phyloP scores from a whole-genome alignment of 1,140 invertebrate genomes.

The Drosophila repletoides region DNA sequence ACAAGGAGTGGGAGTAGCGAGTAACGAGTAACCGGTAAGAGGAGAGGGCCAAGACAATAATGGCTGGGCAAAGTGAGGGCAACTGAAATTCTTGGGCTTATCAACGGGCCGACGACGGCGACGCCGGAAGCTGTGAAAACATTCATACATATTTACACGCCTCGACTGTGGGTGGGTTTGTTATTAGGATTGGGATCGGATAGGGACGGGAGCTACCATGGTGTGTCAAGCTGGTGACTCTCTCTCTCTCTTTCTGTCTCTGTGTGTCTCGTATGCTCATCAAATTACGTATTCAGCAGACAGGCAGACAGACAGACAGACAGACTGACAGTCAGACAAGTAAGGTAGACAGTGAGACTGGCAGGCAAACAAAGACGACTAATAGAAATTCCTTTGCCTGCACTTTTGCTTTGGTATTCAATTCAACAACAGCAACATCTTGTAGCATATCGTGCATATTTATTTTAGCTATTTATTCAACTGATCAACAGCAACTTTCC shows the following conservation, averaged over 20 bases:
- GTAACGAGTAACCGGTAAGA: not conserved
- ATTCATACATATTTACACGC: conserved; percentile 76
- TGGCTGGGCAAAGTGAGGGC: conserved; percentile 49
- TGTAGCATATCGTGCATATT: not conserved
- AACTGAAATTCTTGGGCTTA: conserved; percentile 74
- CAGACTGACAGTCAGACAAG: conserved; percentile 19
- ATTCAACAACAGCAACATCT: conserved; percentile 11
- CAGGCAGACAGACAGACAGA: conserved; percentile 16
- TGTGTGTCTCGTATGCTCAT: conserved; percentile 53
- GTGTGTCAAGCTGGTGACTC: conserved; percentile 46
- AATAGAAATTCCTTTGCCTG: conserved; percentile 40
- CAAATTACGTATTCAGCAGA: conserved; percentile 70
- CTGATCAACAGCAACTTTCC: conserved; percentile 16
- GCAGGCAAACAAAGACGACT: conserved; percentile 28
- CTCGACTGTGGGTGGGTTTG: conserved; percentile 37
- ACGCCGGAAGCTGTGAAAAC: conserved; percentile 73
- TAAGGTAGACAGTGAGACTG: conserved; percentile 13
- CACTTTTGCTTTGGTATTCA: conserved; percentile 14
- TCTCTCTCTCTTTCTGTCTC: too few relatives aligned
- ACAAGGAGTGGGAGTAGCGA: not conserved
- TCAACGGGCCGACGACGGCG: conserved; percentile 63
- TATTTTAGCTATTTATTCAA: conserved; percentile 24
- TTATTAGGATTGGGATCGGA: not conserved
- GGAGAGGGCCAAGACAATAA: conserved; percentile 15
- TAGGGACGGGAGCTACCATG: conserved; percentile 18